A percentile compares a stretch with the other conserved stretches of the same genome.
Conservation (phyloP, 2,888 invertebrate species). For the Melangyna quadrimaculata region DNA sequence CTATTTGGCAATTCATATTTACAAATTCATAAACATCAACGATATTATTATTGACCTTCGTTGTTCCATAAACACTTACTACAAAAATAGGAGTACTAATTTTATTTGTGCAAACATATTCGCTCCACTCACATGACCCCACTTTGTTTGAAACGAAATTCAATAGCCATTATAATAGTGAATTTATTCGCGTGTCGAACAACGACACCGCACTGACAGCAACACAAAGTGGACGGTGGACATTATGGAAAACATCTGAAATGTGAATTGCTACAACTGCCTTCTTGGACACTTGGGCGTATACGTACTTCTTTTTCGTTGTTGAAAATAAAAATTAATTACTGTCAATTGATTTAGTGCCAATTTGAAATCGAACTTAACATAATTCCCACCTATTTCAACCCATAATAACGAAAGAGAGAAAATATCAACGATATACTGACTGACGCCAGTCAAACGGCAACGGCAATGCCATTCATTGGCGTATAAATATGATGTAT, state of each 20-base stretch:
- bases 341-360: constrained; percentile 9
- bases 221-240: background rate
- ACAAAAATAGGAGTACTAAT: constrained; percentile 27
- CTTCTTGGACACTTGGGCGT: constrained; percentile 42
- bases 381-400: constrained; percentile 27
- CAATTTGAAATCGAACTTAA: constrained; percentile 31
- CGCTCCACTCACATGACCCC: constrained; percentile 23
- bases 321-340: background rate
- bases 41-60: constrained; percentile 42
- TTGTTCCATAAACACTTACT: constrained; percentile 28
- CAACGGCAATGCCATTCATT: background rate
- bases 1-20: constrained; percentile 58
- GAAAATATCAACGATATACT: constrained; percentile 21
- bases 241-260: constrained; percentile 2
- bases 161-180: constrained; percentile 11
- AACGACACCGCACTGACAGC: background rate
- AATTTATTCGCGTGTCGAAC: constrained; percentile 43
- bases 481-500: background rate
- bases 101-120: constrained; percentile 14
- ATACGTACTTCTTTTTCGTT: constrained; percentile 27
- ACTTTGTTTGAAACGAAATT: constrained; percentile 11
- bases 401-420: background rate
- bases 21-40: constrained; percentile 50
- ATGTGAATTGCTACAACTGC: background rate
- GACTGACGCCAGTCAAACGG: background rate